Evolutionary conservation across 2,888 invertebrate species (phyloP).

Genomic region (Mesopsocus fuscifrons): DNA sequence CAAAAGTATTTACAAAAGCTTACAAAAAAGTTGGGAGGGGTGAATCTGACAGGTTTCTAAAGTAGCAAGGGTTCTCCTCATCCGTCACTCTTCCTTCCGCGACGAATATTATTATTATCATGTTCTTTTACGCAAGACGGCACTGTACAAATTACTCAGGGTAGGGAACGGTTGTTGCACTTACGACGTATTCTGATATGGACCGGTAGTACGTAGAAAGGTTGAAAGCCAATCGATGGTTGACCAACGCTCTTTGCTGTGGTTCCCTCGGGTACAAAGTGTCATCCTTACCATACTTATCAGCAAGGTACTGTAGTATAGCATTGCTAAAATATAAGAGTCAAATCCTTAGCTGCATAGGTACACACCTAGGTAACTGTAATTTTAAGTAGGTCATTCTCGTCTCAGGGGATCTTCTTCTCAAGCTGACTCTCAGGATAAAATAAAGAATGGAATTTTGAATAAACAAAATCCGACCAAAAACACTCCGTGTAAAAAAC

Average conservation of each 20-base stretch:
- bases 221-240: constrained; percentile 62
- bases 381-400: constrained; percentile 8
- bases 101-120: not conserved
- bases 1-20: constrained; percentile 6
- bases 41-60: no score
- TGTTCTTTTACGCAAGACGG: no score
- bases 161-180: no score
- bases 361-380: no score
- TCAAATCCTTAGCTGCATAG: no score
- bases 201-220: constrained; percentile 52
- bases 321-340: constrained; percentile 30
- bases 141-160: no score
- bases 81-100: no score
- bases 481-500: no score
- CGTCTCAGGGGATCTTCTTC: not conserved
- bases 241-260: constrained; percentile 48
- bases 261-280: constrained; percentile 52
- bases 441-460: not conserved
- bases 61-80: no score
- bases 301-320: constrained; percentile 50
- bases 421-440: no score
- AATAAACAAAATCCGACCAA: no score
- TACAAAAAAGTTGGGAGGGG: not conserved
- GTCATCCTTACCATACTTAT: constrained; percentile 46
- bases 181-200: constrained; percentile 43